Percentiles rank a stretch among this genome's conserved stretches.
Evolutionary conservation across 2,797 vertebrate genomes (phyloP).

Genomic region (Ispidina picta): DNA sequence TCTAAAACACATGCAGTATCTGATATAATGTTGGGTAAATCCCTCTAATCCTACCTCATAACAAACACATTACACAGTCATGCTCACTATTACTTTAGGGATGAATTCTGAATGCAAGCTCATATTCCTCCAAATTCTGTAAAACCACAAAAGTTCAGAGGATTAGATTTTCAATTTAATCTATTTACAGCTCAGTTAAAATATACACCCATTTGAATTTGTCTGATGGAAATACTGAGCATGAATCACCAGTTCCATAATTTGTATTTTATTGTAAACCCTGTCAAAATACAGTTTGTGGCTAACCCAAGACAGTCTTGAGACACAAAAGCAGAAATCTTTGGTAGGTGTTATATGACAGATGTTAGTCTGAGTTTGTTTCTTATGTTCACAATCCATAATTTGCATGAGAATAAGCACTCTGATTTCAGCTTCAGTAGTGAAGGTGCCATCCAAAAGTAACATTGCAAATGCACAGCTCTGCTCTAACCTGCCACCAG

Average conservation of each 20-base stretch:
- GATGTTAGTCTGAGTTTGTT: constrained; percentile 51
- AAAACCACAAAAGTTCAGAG: constrained; percentile 16
- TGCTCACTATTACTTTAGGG: background rate
- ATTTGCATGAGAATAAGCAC: constrained; percentile 63
- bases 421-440: constrained; percentile 33
- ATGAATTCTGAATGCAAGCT: background rate
- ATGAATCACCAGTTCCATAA: constrained; percentile 52
- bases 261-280: constrained; percentile 71
- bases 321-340: constrained; percentile 46
- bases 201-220: constrained; percentile 11
- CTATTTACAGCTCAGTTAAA: constrained; percentile 43
- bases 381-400: background rate
- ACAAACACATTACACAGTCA: background rate
- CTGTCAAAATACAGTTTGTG: constrained; percentile 68
- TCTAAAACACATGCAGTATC: background rate
- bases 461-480: background rate
- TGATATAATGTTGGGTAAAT: background rate
- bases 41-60: background rate
- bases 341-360: constrained; percentile 62
- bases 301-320: constrained; percentile 38
- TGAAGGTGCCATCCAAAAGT: background rate
- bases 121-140: background rate
- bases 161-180: constrained; percentile 26
- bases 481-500: background rate
- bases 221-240: constrained; percentile 28